These are phyloP conservation scores for Cotesia glomerata DNA, from an alignment of 1,140 invertebrate genomes.

Conservation along the genomic window DNA sequence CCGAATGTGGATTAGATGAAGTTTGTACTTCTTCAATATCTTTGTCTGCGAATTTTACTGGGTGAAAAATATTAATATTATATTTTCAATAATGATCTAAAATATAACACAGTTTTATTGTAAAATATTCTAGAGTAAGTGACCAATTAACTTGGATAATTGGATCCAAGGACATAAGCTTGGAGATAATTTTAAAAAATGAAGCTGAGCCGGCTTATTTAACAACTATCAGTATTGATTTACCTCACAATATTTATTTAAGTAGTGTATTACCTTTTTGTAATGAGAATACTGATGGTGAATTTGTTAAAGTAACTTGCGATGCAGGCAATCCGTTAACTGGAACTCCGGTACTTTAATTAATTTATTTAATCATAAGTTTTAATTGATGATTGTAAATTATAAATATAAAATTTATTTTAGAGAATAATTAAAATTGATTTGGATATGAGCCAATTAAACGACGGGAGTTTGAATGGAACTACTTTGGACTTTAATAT, in stretches of 20 bases:
- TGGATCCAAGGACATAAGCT: conserved; percentile 50
- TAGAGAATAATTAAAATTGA: conserved; percentile 50
- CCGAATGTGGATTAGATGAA: conserved; percentile 53
- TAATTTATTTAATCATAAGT: not conserved
- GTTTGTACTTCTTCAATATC: conserved; percentile 57
- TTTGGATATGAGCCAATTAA: conserved; percentile 53
- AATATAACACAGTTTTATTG: not conserved
- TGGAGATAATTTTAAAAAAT: conserved; percentile 51
- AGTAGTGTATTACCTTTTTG: conserved; percentile 55
- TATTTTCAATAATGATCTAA: not conserved
- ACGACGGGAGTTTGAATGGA: conserved; percentile 37
- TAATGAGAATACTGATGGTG: conserved; percentile 36
- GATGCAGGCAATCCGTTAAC: conserved; percentile 43
- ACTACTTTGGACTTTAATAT: conserved; percentile 44
- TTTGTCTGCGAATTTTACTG: conserved; percentile 31
- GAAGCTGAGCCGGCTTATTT: conserved; percentile 55
- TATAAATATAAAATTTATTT: conserved; percentile 11
- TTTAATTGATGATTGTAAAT: not conserved
- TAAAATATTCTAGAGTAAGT: conserved; percentile 11
- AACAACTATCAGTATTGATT: conserved; percentile 39
- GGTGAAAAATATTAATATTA: conserved; percentile 17
- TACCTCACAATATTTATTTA: conserved; percentile 48
- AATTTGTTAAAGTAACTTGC: conserved; percentile 39
- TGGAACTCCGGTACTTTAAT: conserved; percentile 30
- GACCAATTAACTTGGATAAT: conserved; percentile 49